Evolutionary conservation across 1,140 invertebrate genomes (phyloP), one percentile per base, ranked within the genome.

Genomic region (Drosophila pruinosa): DNA sequence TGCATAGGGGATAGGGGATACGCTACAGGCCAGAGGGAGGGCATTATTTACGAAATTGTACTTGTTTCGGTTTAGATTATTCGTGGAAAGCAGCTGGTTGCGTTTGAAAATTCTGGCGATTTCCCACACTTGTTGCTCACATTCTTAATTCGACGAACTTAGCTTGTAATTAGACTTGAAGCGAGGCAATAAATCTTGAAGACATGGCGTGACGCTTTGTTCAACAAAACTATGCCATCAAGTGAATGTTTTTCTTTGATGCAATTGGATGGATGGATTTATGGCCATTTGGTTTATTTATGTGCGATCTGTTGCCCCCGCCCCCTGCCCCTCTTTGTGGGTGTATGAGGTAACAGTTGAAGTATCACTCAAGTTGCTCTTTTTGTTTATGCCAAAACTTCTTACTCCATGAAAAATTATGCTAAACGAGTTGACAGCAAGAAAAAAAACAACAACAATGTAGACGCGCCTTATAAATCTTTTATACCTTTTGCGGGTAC

Each of bases 401-500:
- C 52, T 63, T n/a, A 6, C 57, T 47, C 4, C 73, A 80, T 85
- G 80, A 77, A 71, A 81, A 81, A 70, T 77, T 72, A 67, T 80
- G n/a, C n/a, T 71, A 85, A 86, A 53, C 76, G 75, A 64, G 58
- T 45, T 69, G 65, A 48, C 43, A 39, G 21, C 26, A 7, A 17
- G 1, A 10, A 8, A 10, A 34, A 26, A 50, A 43, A 34, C 17
- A 7, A 24, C 4, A 53, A 52, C 14, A 15, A 28, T 26, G 43
- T 15, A 24, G 24, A 26, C 24, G 31, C 36, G 19, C 57, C 61
- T 50, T 71, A 89, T 89, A 89, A 89, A 89, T 89, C 86, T 82
- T 89, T 86, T 71, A 89, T 89, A 89, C 86, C 86, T 89, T 89
- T 88, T 62, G 70, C 24, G 56, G 78, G 54, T 89, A 45, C 56